Evolutionary conservation across 2,797 vertebrate species (phyloP), one percentile per base, ranked within the genome.

Genomic region (Bovichtus variegatus): DNA sequence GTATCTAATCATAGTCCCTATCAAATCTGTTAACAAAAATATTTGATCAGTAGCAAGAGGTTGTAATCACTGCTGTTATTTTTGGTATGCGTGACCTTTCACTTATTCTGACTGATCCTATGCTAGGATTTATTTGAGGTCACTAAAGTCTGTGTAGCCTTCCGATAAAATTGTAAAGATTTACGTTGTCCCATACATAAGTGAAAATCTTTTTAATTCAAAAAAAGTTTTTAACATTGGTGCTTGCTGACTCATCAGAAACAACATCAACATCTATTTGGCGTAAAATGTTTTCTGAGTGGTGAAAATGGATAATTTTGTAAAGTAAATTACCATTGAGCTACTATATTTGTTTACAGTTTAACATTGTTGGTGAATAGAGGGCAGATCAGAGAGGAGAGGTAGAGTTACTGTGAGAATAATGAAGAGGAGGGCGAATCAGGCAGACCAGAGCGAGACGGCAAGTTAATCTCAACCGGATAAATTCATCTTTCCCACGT

Each of bases 401-500:
- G 21, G 18, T n/a, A 23, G 40, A 68, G 15, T 12, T 10, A 36
- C 25, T 19, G 6, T 25, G 10, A 51, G 19, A 40, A 29, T 25
- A 53, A 69, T 53, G n/a, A 34, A n/a, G 16, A 43, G 47, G 6
- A 40, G 47, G 53, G 43, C 27, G 71, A 75, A 67, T 65, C 36
- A 41, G 55, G 55, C 18, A 25, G 41, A 71, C 31, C 27, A n/a
- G 41, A 53, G 41, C 5, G 2, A 70, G 65, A 40, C 9, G 0
- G 47, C 3, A 2, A 58, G 21, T 59, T 70, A 21, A 81, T 74
- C 61, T 75, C 51, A 34, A 59, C 27, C 6, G 16, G 66, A 64
- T 59, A 55, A 75, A 67, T 81, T 81, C 38, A 75, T 86, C 71
- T 74, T 78, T 49, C 50, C 67, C 71, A 65, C 4, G 4, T 47